Conservation (phyloP, 92 coral and sea anemone species). For the Epizoanthus stellaris region DNA sequence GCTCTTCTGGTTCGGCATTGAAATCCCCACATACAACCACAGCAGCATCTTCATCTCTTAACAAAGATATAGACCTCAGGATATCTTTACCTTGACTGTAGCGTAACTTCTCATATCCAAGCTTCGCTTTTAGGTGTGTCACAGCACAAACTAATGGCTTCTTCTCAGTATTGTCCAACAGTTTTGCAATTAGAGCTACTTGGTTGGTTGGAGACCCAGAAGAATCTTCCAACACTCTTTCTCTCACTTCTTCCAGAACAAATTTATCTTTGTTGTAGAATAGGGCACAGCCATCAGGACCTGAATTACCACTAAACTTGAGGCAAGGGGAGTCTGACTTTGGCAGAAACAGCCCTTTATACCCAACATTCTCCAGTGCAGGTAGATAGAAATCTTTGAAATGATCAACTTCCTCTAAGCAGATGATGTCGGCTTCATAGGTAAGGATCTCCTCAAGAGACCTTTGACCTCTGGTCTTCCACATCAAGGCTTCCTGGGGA, state of each 20-base stretch:
- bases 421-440: conserved; percentile 85
- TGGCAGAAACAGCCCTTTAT: conserved; percentile 68
- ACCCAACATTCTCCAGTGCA: conserved; percentile 73
- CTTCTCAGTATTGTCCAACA: conserved; percentile 61
- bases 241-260: conserved; percentile 53
- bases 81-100: conserved; percentile 72
- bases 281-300: conserved; percentile 95
- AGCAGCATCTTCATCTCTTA: conserved; percentile 62
- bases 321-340: conserved; percentile 93
- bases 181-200: conserved; percentile 75
- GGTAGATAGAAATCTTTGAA: conserved; percentile 84
- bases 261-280: conserved; percentile 84
- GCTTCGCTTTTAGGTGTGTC: conserved; percentile 93
- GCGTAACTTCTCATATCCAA: conserved; percentile 71
- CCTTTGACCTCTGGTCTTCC: conserved; percentile 83
- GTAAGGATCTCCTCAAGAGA: conserved; percentile 77
- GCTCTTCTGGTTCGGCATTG: conserved; percentile 95
- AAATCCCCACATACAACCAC: conserved; percentile 89
- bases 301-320: conserved; percentile 75
- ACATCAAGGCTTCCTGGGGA: conserved; percentile 76
- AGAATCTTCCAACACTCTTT: conserved; percentile 65
- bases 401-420: conserved; percentile 96
- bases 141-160: conserved; percentile 73
- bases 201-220: conserved; percentile 79
- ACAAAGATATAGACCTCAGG: conserved; percentile 57